phyloP scores from a whole-genome alignment of 2,888 invertebrate species.

The Eupeodes latifasciatus region DNA sequence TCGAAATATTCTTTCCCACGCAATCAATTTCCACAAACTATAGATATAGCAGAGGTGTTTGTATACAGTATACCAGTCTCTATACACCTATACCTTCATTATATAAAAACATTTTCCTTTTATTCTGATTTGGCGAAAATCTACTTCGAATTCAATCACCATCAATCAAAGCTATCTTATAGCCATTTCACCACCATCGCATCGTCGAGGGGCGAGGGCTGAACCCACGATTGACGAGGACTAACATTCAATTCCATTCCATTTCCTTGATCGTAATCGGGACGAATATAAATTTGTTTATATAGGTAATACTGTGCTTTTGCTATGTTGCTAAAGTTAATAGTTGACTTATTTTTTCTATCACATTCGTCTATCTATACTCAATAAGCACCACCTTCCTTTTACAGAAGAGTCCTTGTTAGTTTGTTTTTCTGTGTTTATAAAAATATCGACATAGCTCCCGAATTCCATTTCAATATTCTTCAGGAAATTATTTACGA shows the following conservation, averaged over 20 bases:
- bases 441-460: neutral
- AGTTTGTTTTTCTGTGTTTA: neutral
- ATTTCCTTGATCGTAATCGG: constrained; percentile 34
- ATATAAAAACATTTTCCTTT: neutral
- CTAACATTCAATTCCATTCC: constrained; percentile 17
- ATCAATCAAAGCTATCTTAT: constrained; percentile 34
- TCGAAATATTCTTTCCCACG: neutral
- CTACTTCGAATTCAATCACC: constrained; percentile 32
- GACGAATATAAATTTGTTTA: constrained; percentile 31
- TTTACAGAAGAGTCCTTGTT: constrained; percentile 4
- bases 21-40: neutral
- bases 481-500: constrained; percentile 23
- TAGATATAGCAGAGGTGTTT: neutral
- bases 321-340: constrained; percentile 25
- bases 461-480: constrained; percentile 35
- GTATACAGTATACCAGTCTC: too few relatives aligned
- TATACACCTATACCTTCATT: neutral
- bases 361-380: constrained; percentile 20
- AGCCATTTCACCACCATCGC: constrained; percentile 23
- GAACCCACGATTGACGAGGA: neutral
- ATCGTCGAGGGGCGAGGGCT: neutral
- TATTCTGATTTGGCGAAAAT: constrained; percentile 18
- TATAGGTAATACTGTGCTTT: neutral
- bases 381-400: constrained; percentile 26
- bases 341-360: constrained; percentile 34